A percentile compares a stretch with the other conserved stretches of the same genome.
phyloP scores from a whole-genome alignment of 2,797 vertebrate species.

The Loris lydekkerianus region DNA sequence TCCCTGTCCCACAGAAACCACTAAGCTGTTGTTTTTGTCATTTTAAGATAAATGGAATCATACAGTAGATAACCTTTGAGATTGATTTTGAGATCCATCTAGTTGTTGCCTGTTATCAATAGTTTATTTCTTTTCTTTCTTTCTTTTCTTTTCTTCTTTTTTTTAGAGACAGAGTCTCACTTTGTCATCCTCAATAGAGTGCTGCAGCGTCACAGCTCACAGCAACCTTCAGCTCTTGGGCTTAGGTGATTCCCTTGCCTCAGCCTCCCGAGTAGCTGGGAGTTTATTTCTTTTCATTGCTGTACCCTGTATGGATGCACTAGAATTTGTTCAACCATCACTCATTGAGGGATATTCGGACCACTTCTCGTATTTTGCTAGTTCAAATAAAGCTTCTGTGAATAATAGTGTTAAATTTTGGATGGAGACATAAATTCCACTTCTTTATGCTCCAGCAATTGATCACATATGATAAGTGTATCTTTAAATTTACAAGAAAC shows the following conservation, averaged over 20 bases:
- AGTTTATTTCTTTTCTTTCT: background rate
- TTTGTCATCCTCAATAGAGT: no score
- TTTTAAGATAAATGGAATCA: constrained; percentile 32
- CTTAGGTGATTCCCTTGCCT: no score
- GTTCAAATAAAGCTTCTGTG: constrained; percentile 42
- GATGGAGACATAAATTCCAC: background rate
- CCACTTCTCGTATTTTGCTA: constrained; percentile 7
- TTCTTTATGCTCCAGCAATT: background rate
- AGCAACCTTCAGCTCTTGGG: no score
- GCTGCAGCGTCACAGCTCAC: no score
- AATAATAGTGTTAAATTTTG: constrained; percentile 3
- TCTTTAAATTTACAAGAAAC: constrained; percentile 41
- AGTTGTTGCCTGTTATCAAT: background rate
- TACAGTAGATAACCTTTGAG: background rate
- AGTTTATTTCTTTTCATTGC: constrained; percentile 4
- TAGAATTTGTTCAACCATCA: background rate
- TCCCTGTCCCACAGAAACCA: background rate
- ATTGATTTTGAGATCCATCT: background rate
- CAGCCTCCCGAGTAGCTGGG: no score
- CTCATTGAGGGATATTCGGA: background rate
- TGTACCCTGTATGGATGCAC: background rate
- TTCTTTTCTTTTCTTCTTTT: constrained; percentile 5
- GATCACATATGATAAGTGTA: background rate
- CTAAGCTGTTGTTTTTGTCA: background rate
- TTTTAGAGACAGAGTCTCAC: no score